These are phyloP conservation scores for Irena cyanogastra DNA, from an alignment of 2,113 vertebrate genomes.

Conservation along the genomic window DNA sequence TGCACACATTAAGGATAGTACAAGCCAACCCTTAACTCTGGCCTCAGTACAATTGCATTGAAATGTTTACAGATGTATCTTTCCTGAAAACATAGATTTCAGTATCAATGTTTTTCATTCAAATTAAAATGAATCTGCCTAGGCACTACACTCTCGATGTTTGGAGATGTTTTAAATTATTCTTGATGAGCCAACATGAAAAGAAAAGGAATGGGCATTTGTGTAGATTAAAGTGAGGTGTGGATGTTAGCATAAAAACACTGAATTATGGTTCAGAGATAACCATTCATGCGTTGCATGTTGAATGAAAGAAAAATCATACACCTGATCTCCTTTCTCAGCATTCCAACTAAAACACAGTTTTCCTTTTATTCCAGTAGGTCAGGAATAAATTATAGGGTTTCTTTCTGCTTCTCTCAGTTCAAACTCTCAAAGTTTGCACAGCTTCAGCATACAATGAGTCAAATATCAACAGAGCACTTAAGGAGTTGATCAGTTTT, in stretches of 20 bases:
- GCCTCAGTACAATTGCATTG: not conserved
- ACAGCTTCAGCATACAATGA: not conserved
- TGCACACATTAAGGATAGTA: not conserved
- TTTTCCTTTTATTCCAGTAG: not conserved
- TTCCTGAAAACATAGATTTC: not conserved
- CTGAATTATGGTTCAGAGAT: not conserved
- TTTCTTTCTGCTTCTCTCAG: not conserved
- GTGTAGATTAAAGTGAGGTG: not conserved
- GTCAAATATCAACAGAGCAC: not conserved
- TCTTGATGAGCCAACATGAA: not conserved
- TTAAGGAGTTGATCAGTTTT: not conserved
- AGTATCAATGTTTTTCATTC: not conserved
- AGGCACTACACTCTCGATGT: not conserved
- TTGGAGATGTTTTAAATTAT: not conserved
- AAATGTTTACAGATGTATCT: not conserved
- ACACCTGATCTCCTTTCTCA: not conserved
- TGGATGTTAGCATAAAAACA: not conserved
- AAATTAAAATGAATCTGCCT: not conserved
- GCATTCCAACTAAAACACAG: not conserved
- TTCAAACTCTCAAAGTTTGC: not conserved
- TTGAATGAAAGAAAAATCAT: not conserved
- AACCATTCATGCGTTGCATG: fast-evolving
- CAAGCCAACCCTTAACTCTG: not conserved
- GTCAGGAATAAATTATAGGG: not conserved
- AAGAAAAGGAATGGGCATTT: not conserved